Base-by-base conservation (phyloP, 1,140 invertebrate species). In the Drosophila rhopaloa region DNA sequence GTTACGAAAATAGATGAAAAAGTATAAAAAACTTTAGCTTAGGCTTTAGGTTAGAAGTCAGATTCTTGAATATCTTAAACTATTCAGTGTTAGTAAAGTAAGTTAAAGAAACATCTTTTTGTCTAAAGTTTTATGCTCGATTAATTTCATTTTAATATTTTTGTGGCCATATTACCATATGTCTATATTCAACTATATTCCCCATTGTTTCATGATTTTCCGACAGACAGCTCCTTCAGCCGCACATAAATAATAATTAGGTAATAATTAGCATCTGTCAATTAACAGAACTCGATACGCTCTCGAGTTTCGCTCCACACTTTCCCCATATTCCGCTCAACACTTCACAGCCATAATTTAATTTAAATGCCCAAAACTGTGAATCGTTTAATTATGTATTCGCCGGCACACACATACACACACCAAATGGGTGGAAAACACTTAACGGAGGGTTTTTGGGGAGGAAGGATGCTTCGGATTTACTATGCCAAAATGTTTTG, bases 361-460 rank as follows among this genome's bases (percentile, higher is more conserved):
- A 85, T 85, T 85, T 88, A 85, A 85, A 88, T 85, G 75, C 83
- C 85, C 83, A 75, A 82, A 80, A 88, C 79, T 88, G 83, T 82
- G 83, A 85, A 85, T 79, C 79, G 75, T 82, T 88, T 85, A 85
- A 85, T 85, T 85, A 85, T 88, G 82, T 88, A 85, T 86, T 88
- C 75, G 63, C 67, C 44, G 62, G 50, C 59, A 58, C 58, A 65
- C 40, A 61, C 55, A 73, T 13, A 16, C 11, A 13, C 59, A 44
- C 24, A 16, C 48, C 7, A 4, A 41, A 27, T 37, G 46, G 44
- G 27, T 13, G n/a, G 16, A 51, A 41, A 68, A 66, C 65, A 27
- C 51, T 32, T 74, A 74, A 40, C 19, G 11, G n/a, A 9, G 9
- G 16, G 41, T 4, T 38, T 14, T 11, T 24, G n/a, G 24, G 6